phyloP scores from a whole-genome alignment of 2,888 invertebrate genomes.

The Cylloceria caligata region DNA sequence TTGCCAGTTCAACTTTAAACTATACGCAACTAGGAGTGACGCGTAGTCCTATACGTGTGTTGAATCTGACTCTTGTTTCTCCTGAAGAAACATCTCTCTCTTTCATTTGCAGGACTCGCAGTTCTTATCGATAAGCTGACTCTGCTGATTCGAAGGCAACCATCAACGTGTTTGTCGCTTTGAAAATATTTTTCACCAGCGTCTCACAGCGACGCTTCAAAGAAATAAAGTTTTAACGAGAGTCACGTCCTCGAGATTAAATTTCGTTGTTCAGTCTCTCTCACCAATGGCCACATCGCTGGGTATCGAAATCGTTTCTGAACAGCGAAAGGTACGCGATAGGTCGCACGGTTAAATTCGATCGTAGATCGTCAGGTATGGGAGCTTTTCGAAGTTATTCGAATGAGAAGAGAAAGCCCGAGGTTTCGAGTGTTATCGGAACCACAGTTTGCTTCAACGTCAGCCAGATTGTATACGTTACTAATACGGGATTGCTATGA shows the following conservation, averaged over 20 bases:
- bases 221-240: slow-evolving; percentile 47
- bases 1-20: slow-evolving; percentile 53
- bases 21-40: slow-evolving; percentile 19
- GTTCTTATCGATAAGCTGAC: slow-evolving; percentile 8
- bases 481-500: neutral
- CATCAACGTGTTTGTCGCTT: neutral
- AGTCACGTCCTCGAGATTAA: slow-evolving; percentile 45
- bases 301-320: slow-evolving; percentile 13
- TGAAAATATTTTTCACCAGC: neutral
- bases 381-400: neutral
- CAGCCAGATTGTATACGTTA: slow-evolving; percentile 7
- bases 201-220: neutral
- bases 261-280: slow-evolving; percentile 28
- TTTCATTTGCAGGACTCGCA: neutral
- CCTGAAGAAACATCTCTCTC: slow-evolving; percentile 3
- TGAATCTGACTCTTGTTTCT: slow-evolving; percentile 17
- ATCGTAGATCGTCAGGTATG: too few species aligned
- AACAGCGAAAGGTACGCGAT: slow-evolving; percentile 19
- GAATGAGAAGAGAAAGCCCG: slow-evolving; percentile 14
- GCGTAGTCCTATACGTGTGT: slow-evolving; percentile 21
- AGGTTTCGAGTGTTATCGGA: slow-evolving; percentile 37
- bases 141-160: neutral
- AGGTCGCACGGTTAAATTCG: slow-evolving; percentile 12
- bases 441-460: slow-evolving; percentile 31
- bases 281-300: neutral